Evolutionary conservation across 2,888 invertebrate genomes (phyloP).

Genomic region (Perdita meconis): DNA sequence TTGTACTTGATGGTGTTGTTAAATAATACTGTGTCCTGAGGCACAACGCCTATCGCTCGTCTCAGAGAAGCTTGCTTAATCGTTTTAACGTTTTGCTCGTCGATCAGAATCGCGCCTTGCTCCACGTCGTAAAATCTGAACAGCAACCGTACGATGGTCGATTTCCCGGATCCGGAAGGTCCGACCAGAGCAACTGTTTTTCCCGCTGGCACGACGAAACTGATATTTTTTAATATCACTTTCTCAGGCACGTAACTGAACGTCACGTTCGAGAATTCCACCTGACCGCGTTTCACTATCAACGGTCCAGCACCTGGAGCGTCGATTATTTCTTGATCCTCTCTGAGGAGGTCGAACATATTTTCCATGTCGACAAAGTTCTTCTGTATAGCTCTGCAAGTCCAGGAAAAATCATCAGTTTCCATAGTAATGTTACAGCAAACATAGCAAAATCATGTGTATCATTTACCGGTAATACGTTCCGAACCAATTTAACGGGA

Average conservation of each 20-base stretch:
- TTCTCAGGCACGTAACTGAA: conserved; percentile 95
- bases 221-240: conserved; percentile 90
- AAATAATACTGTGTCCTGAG: conserved; percentile 98
- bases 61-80: conserved; percentile 94
- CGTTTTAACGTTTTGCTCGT: conserved; percentile 94
- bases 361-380: conserved; percentile 99
- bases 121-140: conserved; percentile 98
- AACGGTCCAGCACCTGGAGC: conserved; percentile 91
- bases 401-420: conserved; percentile 18
- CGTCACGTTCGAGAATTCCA: conserved; percentile 95
- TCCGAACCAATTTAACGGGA: conserved; percentile 98
- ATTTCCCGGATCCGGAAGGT: conserved; percentile 96
- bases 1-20: conserved; percentile 97
- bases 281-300: conserved; percentile 88
- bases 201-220: conserved; percentile 92
- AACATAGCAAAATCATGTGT: too few species aligned
- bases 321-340: conserved; percentile 94
- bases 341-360: conserved; percentile 97
- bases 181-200: conserved; percentile 95
- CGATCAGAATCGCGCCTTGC: conserved; percentile 93
- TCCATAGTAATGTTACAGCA: background rate
- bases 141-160: conserved; percentile 96
- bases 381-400: conserved; percentile 95
- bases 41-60: conserved; percentile 94
- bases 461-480: conserved; percentile 94